Conservation (phyloP, 2,888 invertebrate genomes). For the Nomada hirtipes region DNA sequence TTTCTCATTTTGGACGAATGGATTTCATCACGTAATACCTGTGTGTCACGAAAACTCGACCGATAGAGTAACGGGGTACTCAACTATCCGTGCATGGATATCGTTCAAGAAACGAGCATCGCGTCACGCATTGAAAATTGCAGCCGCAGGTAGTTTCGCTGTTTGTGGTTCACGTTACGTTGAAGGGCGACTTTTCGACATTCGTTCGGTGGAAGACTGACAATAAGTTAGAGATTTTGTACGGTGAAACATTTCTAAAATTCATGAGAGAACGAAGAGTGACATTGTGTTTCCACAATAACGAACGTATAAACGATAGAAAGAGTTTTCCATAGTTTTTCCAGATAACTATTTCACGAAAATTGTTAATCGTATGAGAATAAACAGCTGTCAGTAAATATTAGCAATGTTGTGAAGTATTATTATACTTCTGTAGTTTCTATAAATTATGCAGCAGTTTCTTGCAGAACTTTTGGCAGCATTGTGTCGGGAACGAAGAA, state of each 20-base stretch:
- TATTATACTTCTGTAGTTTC: no score
- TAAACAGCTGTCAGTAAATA: no score
- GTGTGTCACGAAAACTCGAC: constrained; percentile 13
- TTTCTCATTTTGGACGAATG: constrained; percentile 20
- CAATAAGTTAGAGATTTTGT: not conserved
- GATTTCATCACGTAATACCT: constrained; percentile 34
- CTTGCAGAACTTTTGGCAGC: no score
- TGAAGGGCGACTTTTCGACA: not conserved
- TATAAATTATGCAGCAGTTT: no score
- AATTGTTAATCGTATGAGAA: no score
- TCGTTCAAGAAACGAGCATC: not conserved
- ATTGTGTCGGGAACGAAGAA: no score
- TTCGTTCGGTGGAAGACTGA: not conserved
- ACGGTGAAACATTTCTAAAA: not conserved
- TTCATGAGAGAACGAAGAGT: not conserved
- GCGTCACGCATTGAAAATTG: not conserved
- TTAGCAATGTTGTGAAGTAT: no score
- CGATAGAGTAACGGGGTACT: constrained; percentile 1
- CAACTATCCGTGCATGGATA: not conserved
- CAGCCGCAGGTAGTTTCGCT: not conserved
- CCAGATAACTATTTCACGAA: no score
- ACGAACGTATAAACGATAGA: not conserved
- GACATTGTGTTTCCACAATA: not conserved
- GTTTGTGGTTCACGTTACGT: not conserved
- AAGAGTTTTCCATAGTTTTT: not conserved